Conservation (phyloP, 2,797 vertebrate species). For the Peromyscus attwateri region DNA sequence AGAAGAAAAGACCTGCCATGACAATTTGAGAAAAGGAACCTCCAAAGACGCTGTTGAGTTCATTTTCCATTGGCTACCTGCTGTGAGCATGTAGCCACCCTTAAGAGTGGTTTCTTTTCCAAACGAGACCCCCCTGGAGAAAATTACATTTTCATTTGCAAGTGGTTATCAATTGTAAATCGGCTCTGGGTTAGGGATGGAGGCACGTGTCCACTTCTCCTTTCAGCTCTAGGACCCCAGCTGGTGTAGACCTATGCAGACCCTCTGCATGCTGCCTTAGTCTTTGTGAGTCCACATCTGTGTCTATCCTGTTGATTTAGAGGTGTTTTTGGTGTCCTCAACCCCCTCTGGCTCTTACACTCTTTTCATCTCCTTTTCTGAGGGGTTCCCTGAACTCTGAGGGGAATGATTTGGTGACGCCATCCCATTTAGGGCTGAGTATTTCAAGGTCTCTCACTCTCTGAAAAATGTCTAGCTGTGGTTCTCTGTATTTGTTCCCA, state of each 20-base stretch:
- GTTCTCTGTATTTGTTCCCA: background rate
- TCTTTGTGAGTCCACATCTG: background rate
- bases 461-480: background rate
- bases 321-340: background rate
- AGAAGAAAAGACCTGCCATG: background rate
- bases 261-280: background rate
- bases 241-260: background rate
- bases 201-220: background rate
- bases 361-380: background rate
- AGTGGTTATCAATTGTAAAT: background rate
- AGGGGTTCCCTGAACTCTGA: background rate
- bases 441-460: background rate
- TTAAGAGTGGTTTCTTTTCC: background rate
- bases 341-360: background rate
- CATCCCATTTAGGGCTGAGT: background rate
- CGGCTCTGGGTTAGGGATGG: background rate
- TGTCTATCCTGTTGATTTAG: background rate
- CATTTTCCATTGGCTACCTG: background rate
- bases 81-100: background rate
- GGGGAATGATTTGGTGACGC: background rate
- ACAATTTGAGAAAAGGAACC: background rate
- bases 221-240: background rate
- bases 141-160: background rate
- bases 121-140: background rate
- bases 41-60: background rate